Evolutionary conservation across 1,140 invertebrate genomes (phyloP).

Genomic region (Drosophila simulans): DNA sequence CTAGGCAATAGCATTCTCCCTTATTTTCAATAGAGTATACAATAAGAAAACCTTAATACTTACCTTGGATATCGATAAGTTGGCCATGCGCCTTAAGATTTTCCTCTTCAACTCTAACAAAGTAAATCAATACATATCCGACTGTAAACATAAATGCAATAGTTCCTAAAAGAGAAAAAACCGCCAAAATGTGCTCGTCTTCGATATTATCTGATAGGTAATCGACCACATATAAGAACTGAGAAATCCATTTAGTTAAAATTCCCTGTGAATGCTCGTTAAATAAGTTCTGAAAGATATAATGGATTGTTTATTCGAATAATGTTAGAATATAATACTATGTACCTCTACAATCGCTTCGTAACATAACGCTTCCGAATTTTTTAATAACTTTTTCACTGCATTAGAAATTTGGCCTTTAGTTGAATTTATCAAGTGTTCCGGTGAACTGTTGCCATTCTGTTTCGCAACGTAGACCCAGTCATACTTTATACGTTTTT

Average conservation of each 20-base stretch:
- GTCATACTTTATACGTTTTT: conserved; percentile 94
- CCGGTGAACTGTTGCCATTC: conserved; percentile 84
- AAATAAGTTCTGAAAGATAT: conserved; percentile 87
- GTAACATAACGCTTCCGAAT: conserved; percentile 89
- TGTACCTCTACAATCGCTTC: conserved; percentile 88
- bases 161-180: conserved; percentile 92
- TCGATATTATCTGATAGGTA: conserved; percentile 90
- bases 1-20: too few species aligned
- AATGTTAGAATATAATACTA: neutral
- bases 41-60: neutral
- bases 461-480: conserved; percentile 89
- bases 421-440: conserved; percentile 89
- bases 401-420: conserved; percentile 89
- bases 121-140: conserved; percentile 95
- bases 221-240: conserved; percentile 89
- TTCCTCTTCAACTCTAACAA: conserved; percentile 93
- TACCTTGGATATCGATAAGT: conserved; percentile 73
- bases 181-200: conserved; percentile 92
- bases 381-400: conserved; percentile 89
- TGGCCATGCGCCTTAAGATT: conserved; percentile 88
- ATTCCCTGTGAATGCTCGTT: conserved; percentile 91
- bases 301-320: neutral
- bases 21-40: too few species aligned
- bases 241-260: conserved; percentile 89
- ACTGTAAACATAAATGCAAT: conserved; percentile 91